Conservation (phyloP, 35 echinoderm and acorn worm genomes). For the Chiridota heheva region DNA sequence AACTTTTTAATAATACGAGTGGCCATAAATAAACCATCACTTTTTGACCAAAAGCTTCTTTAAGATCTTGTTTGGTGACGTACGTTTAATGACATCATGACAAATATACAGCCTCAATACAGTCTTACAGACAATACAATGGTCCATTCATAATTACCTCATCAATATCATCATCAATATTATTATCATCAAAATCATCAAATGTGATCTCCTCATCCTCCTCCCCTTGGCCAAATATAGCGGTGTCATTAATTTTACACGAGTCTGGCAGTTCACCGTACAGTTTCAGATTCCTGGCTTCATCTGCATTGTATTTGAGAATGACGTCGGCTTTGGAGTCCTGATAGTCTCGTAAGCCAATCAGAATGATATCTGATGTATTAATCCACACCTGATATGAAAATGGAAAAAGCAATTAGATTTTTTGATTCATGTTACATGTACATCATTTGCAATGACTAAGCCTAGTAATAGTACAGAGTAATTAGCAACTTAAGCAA, state of each 20-base stretch:
- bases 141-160: too few species aligned
- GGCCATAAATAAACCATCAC: too few species aligned
- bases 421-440: too few species aligned
- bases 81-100: too few species aligned
- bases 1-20: too few species aligned
- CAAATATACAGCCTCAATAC: too few species aligned
- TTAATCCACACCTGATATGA: conserved; percentile 88
- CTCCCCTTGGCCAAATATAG: conserved; percentile 59
- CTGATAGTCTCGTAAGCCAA: conserved; percentile 96
- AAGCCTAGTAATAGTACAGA: neutral
- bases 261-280: conserved; percentile 90
- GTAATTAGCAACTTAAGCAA: too few species aligned
- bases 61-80: too few species aligned
- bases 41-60: too few species aligned
- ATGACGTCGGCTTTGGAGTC: conserved; percentile 95
- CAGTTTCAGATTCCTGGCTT: conserved; percentile 83
- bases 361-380: conserved; percentile 81
- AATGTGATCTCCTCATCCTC: conserved; percentile 89
- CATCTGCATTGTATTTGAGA: conserved; percentile 87
- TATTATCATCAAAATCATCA: conserved; percentile 59
- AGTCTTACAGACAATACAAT: too few species aligned
- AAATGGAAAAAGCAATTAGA: neutral
- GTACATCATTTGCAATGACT: too few species aligned
- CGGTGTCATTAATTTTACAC: conserved; percentile 86
- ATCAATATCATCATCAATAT: conserved; percentile 62